Conservation (phyloP, 1,140 invertebrate species). For the Archivesica marissinica region DNA sequence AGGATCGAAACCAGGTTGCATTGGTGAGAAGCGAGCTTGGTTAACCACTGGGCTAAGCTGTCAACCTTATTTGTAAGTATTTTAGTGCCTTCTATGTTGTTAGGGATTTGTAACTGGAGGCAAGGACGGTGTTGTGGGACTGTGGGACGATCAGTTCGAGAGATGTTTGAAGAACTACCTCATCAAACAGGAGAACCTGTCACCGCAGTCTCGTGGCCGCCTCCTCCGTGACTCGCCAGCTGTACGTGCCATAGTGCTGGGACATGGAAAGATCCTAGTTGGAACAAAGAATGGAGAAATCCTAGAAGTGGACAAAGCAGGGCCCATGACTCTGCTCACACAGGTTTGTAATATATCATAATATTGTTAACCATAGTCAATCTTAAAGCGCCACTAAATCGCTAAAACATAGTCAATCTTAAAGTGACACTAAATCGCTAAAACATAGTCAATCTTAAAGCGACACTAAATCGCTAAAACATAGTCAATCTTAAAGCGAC, state of each 20-base stretch:
- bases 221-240: conserved; percentile 79
- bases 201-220: conserved; percentile 74
- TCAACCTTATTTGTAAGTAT: too few relatives aligned
- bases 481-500: too few relatives aligned
- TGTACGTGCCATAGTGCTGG: conserved; percentile 82
- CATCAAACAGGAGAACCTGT: conserved; percentile 78
- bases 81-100: neutral
- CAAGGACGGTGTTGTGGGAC: conserved; percentile 83
- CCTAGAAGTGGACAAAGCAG: conserved; percentile 83
- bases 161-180: conserved; percentile 82
- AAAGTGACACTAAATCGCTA: too few relatives aligned
- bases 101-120: conserved; percentile 84
- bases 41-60: too few relatives aligned
- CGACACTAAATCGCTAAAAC: too few relatives aligned
- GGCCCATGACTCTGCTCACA: conserved; percentile 80
- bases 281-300: conserved; percentile 83
- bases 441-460: too few relatives aligned
- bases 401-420: too few relatives aligned
- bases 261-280: conserved; percentile 82
- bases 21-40: too few relatives aligned
- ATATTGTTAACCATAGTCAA: neutral
- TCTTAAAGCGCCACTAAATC: neutral
- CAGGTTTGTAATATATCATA: conserved; percentile 80
- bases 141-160: conserved; percentile 84
- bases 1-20: too few relatives aligned